A percentile compares a stretch with the other conserved stretches of the same genome.
These are phyloP conservation scores for Sprattus sprattus DNA, from an alignment of 2,113 vertebrate species.

Conservation along the genomic window DNA sequence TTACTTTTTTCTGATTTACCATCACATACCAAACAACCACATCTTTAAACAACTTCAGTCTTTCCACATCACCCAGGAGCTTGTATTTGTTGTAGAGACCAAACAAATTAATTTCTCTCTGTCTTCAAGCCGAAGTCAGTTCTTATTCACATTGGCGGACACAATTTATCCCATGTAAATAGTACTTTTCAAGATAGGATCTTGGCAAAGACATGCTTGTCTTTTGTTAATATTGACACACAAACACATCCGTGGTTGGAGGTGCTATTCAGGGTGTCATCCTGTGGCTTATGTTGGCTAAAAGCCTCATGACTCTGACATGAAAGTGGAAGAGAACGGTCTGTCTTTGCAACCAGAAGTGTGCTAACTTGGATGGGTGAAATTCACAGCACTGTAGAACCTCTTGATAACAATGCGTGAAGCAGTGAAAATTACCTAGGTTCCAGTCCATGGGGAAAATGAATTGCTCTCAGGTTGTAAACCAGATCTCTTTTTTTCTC, in stretches of 20 bases:
- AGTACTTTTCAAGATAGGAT: background rate
- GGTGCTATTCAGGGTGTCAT: background rate
- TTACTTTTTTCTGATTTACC: background rate
- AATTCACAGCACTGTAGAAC: conserved; percentile 65
- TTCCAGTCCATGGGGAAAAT: conserved; percentile 64
- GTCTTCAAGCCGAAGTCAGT: background rate
- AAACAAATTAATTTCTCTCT: background rate
- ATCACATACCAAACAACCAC: background rate
- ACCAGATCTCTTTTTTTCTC: conserved; percentile 49
- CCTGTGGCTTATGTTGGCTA: background rate
- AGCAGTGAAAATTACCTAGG: conserved; percentile 68
- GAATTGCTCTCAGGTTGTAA: conserved; percentile 67
- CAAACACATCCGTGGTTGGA: background rate
- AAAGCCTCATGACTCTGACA: background rate
- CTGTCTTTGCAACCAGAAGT: conserved; percentile 55
- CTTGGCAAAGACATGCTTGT: background rate
- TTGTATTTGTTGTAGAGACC: background rate
- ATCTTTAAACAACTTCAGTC: background rate
- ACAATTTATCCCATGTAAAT: background rate
- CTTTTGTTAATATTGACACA: conserved; percentile 17
- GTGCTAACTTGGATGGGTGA: conserved; percentile 58
- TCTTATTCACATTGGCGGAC: background rate
- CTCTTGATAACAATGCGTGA: conserved; percentile 68
- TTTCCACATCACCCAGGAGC: background rate
- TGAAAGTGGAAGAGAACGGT: conserved; percentile 36